Percentiles rank a stretch among this genome's conserved stretches.
phyloP scores from a whole-genome alignment of 2,113 vertebrate genomes.

The Orcinus orca region DNA sequence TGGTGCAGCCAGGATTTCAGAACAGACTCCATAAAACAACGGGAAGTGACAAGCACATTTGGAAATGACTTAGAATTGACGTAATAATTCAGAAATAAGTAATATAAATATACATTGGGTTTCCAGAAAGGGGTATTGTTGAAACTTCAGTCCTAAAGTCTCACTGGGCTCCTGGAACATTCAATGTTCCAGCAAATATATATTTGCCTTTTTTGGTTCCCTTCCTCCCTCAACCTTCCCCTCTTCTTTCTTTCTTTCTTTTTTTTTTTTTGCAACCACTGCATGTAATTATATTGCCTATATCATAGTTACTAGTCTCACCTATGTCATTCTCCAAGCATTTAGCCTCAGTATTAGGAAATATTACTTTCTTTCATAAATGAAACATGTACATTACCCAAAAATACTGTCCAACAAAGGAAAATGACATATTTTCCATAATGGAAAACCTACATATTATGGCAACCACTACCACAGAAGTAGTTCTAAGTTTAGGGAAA shows the following conservation, averaged over 20 bases:
- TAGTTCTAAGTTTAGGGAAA: background rate
- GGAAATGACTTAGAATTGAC: constrained; percentile 16
- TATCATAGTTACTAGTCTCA: background rate
- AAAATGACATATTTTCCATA: constrained; percentile 3
- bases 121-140: background rate
- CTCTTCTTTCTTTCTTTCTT: accelerated
- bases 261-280: background rate
- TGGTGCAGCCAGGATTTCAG: background rate
- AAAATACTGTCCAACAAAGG: background rate
- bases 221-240: background rate
- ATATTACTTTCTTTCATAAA: background rate
- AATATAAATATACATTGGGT: background rate
- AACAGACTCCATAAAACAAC: background rate
- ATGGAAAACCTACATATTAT: background rate
- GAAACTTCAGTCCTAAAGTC: background rate
- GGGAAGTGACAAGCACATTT: background rate
- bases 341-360: background rate
- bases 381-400: background rate
- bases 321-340: background rate
- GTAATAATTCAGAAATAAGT: constrained; percentile 26
- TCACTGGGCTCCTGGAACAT: background rate
- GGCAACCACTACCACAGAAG: background rate
- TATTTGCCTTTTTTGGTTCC: background rate
- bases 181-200: background rate
- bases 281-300: background rate